Evolutionary conservation across 1,140 invertebrate species (phyloP).

Genomic region (Papilio polytes): DNA sequence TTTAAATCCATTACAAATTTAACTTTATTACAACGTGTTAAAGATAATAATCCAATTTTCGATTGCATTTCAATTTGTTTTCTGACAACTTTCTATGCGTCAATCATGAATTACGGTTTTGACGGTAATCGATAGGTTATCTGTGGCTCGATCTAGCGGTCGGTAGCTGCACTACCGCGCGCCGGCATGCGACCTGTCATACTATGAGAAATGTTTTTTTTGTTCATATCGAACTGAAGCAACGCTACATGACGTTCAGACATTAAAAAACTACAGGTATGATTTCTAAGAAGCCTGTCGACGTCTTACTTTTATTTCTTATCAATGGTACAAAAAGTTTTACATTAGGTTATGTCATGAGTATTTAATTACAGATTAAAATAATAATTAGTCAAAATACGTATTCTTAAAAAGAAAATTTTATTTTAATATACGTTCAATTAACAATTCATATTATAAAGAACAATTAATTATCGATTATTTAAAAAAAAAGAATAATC

Average conservation of each 20-base stretch:
- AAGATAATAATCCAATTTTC: slow-evolving; percentile 29
- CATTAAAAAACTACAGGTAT: slow-evolving; percentile 1
- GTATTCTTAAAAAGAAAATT: not conserved
- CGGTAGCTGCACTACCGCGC: slow-evolving; percentile 58
- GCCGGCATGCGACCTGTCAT: slow-evolving; percentile 49
- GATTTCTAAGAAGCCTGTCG: slow-evolving; percentile 14
- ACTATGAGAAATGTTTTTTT: slow-evolving; percentile 41
- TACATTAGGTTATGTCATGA: not conserved
- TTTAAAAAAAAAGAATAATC: not conserved
- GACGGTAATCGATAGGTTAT: slow-evolving; percentile 73
- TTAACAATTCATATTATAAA: no score
- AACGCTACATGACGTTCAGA: slow-evolving; percentile 4
- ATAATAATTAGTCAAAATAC: not conserved
- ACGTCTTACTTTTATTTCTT: slow-evolving; percentile 6
- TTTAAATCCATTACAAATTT: slow-evolving; percentile 38
- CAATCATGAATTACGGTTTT: slow-evolving; percentile 65
- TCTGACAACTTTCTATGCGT: slow-evolving; percentile 67
- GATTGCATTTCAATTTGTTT: slow-evolving; percentile 16
- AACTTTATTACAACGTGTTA: slow-evolving; percentile 43
- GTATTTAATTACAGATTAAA: not conserved
- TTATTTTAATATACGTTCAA: no score
- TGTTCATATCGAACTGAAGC: slow-evolving; percentile 39
- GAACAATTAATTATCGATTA: not conserved
- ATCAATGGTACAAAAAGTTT: not conserved
- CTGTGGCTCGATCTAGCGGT: slow-evolving; percentile 67